Evolutionary conservation across 2,113 vertebrate genomes (phyloP), one percentile per base, ranked within the genome.

Genomic region (Dolichallabes microphthalmus): DNA sequence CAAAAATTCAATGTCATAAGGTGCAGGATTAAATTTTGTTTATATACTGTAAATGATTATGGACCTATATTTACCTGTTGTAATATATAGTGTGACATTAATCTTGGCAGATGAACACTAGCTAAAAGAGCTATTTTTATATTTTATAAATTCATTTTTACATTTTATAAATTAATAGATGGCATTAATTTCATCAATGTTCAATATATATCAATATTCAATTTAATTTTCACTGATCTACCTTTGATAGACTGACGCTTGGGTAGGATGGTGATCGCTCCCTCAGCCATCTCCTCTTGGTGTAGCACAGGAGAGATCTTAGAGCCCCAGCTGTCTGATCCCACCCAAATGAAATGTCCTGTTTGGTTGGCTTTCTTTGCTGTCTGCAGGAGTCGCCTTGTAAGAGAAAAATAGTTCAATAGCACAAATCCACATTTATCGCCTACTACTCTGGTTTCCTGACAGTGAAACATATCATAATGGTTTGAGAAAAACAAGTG

Each of bases 291-390:
- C 90, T 98, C 97, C 93, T 99, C 97, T 90, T 98, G 95, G 88
- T 96, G 94, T 85, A 97, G 93, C 35, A 99, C 96, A 0, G 98
- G 98, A 3, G 97, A 93, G 0, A 96, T 98, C 94, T 99, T 99
- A 87, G 97, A 98, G 86, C 98, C 98, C 98, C 97, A 99, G 93
- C 98, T 99, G 93, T 99, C 98, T 0, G 98, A 99, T 73, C 98
- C 98, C 94, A 99, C 97, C 97, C 97, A 99, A 95, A 99, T 97
- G 92, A 99, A 99, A 89, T 99, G 97, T 30, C 97, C 97, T 0
- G 96, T 98, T 95, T 98, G 96, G 91, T 99, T 99, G 6, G 97
- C 97, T 91, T 94, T 96, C 91, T 97, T 97, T 4, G 97, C 97
- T 0, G 98, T 97, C 88, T 97, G 95, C 87, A 99, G 95, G 35